These are phyloP conservation scores for Apeltes quadracus DNA, from an alignment of 2,113 vertebrate genomes.

Conservation along the genomic window DNA sequence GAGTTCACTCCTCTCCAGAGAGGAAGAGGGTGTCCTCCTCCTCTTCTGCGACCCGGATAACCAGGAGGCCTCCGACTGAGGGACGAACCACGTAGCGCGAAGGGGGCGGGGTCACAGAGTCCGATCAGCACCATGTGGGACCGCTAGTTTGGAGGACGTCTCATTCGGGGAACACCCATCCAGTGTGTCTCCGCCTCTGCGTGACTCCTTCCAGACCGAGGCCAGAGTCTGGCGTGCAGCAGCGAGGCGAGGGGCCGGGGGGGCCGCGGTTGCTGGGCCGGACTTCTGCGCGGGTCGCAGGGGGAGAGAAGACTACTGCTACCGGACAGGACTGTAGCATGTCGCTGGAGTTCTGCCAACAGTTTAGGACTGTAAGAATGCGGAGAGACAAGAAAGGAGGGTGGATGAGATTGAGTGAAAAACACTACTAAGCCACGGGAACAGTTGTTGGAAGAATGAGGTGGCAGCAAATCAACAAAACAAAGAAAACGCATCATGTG, in stretches of 20 bases:
- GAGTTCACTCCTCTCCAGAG: conserved; percentile 39
- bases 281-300: conserved; percentile 88
- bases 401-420: conserved; percentile 47
- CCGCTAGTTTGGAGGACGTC: conserved; percentile 29
- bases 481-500: not conserved
- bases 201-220: conserved; percentile 35
- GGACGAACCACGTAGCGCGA: conserved; percentile 13
- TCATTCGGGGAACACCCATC: conserved; percentile 63
- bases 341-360: conserved; percentile 79
- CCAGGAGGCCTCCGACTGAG: conserved; percentile 26
- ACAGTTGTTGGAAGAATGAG: not conserved
- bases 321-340: conserved; percentile 79
- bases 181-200: conserved; percentile 61
- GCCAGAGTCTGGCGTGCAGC: conserved; percentile 29
- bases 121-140: conserved; percentile 45
- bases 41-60: conserved; percentile 57
- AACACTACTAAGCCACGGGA: not conserved
- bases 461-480: conserved; percentile 9
- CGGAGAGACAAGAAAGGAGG: conserved; percentile 64
- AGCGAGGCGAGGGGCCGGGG: conserved; percentile 80
- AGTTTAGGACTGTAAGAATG: conserved; percentile 85
- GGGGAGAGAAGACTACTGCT: conserved; percentile 77
- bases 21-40: conserved; percentile 28
- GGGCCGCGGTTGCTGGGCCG: conserved; percentile 83
- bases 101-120: conserved; percentile 24